Evolutionary conservation across 2,113 vertebrate genomes (phyloP).

Genomic region (Notothenia coriiceps): DNA sequence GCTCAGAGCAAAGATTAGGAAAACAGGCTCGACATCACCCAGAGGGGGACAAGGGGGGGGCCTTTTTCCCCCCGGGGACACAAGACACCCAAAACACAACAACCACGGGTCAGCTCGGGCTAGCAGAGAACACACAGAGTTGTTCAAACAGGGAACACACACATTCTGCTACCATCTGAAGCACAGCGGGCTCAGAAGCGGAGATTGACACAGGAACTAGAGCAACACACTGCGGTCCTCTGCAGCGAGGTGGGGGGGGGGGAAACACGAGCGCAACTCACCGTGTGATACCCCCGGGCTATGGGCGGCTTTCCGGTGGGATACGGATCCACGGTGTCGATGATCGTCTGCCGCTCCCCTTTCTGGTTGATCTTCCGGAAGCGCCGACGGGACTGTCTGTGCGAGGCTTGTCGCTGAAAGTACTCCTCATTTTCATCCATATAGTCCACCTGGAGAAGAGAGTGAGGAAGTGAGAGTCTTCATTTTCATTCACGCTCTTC

Average conservation of each 20-base stretch:
- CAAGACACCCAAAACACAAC: constrained; percentile 8
- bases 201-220: neutral
- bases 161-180: constrained; percentile 7
- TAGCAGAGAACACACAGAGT: neutral
- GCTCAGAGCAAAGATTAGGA: constrained; percentile 4
- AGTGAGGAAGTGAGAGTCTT: constrained; percentile 49
- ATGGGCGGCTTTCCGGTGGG: constrained; percentile 94
- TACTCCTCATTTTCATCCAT: constrained; percentile 99
- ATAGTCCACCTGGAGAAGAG: constrained; percentile 92
- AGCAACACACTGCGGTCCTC: constrained; percentile 5
- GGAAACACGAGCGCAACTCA: constrained; percentile 79
- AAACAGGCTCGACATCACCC: constrained; percentile 6
- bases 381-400: constrained; percentile 95
- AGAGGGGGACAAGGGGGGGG: neutral
- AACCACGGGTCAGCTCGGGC: constrained; percentile 9
- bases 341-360: constrained; percentile 98
- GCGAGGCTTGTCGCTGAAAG: constrained; percentile 97
- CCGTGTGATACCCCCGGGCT: constrained; percentile 96
- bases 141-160: neutral
- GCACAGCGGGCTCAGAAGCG: constrained; percentile 19
- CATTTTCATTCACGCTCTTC: constrained; percentile 51
- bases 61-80: neutral
- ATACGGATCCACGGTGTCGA: constrained; percentile 97
- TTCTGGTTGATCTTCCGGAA: constrained; percentile 99
- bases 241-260: constrained; percentile 18